Evolutionary conservation across 2,113 vertebrate species (phyloP).

Genomic region (Casuarius casuarius): DNA sequence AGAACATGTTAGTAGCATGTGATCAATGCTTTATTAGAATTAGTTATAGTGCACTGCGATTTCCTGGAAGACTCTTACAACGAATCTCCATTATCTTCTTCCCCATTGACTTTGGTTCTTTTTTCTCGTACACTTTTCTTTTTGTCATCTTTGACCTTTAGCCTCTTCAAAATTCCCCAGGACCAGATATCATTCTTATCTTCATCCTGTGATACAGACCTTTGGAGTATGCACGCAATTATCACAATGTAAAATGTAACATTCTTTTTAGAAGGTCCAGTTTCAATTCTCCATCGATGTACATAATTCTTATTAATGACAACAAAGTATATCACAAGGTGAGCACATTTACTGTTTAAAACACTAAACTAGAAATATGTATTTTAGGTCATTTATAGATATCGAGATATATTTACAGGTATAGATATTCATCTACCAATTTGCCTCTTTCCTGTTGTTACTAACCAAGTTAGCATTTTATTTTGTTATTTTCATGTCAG

Average conservation of each 20-base stretch:
- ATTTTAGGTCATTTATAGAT: not conserved
- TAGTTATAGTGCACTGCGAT: conserved; percentile 66
- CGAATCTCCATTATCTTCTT: conserved; percentile 84
- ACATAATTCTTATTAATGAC: not conserved
- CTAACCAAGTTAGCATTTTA: not conserved
- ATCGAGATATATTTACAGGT: not conserved
- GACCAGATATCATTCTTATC: conserved; percentile 80
- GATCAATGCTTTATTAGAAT: conserved; percentile 69
- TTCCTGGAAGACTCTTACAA: conserved; percentile 85
- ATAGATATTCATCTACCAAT: not conserved
- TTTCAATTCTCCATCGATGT: not conserved
- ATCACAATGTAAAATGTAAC: conserved; percentile 62
- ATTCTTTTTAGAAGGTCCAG: not conserved
- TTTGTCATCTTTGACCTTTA: conserved; percentile 84
- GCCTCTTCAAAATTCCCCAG: conserved; percentile 85
- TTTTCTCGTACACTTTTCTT: conserved; percentile 84
- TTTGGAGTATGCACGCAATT: conserved; percentile 79
- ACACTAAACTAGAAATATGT: not conserved
- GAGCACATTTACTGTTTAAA: not conserved
- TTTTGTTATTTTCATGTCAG: not conserved
- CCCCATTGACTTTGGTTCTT: conserved; percentile 77
- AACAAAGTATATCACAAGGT: not conserved
- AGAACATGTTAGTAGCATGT: conserved; percentile 76
- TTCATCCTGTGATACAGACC: conserved; percentile 79
- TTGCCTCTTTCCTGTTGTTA: not conserved